Conservation (phyloP, 2,888 invertebrate species). For the Anoplius nigerrimus region DNA sequence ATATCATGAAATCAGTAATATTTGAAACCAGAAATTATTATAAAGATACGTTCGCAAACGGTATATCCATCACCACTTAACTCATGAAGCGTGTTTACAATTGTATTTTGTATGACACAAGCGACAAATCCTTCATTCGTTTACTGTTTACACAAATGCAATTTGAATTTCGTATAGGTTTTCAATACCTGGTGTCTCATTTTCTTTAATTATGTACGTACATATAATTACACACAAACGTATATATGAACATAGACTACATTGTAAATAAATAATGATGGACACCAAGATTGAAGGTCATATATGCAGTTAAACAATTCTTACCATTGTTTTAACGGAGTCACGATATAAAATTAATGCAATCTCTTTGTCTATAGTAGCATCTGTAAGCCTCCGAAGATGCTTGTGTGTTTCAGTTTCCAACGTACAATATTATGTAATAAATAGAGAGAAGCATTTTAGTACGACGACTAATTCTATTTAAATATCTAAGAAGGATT, state of each 20-base stretch:
- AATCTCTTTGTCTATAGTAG: conserved; percentile 1
- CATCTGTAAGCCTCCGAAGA: conserved; percentile 13
- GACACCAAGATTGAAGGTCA: conserved; percentile 53
- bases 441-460: conserved; percentile 27
- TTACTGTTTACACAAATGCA: no score
- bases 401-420: background rate
- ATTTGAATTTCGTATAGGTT: no score
- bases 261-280: no score
- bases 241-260: background rate
- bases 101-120: no score
- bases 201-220: background rate
- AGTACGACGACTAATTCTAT: conserved; percentile 26
- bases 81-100: no score
- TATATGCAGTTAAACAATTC: conserved; percentile 69
- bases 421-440: conserved; percentile 21
- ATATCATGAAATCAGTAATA: no score
- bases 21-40: no score
- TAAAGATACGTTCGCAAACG: no score
- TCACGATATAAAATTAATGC: conserved; percentile 29
- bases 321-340: conserved; percentile 1
- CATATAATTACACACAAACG: no score
- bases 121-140: background rate
- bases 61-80: no score
- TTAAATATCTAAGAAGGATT: conserved; percentile 43
- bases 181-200: no score